phyloP scores from a whole-genome alignment of 2,113 vertebrate species.

The Macaca fascicularis region T2T-MFA8v1.1 NC_088395.1:159912501-159913000 shows the following conservation, averaged over 20 bases:
- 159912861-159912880: neutral
- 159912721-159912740: neutral
- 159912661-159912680: neutral
- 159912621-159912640: neutral
- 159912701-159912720: neutral
- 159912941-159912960: neutral
- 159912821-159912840: neutral
- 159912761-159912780: neutral
- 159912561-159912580: neutral
- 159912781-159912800: neutral
- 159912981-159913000: neutral
- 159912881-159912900: neutral
- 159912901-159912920: neutral
- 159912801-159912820: neutral
- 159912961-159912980: neutral
- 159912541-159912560: neutral
- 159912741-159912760: neutral
- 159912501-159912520: neutral
- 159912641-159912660: neutral
- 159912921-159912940: neutral
- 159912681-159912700: neutral
- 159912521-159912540: neutral
- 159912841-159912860: neutral
- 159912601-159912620: neutral
- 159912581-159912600: neutral